Evolutionary conservation across 2,113 vertebrate species (phyloP).

Genomic region (Percina caprodes): DNA sequence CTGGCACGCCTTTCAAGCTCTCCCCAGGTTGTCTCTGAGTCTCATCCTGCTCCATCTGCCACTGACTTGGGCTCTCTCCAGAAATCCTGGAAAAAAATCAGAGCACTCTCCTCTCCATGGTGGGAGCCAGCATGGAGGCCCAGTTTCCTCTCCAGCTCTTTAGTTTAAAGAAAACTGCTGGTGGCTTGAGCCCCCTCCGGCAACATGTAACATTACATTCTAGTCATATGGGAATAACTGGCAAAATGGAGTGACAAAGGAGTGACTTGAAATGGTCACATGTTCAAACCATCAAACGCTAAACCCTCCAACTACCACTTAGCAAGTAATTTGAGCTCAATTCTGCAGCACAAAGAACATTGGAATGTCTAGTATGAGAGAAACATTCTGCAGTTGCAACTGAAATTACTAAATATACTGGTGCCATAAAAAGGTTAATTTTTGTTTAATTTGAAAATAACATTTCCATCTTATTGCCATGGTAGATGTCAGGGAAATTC

Average conservation of each 20-base stretch:
- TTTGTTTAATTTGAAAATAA: constrained; percentile 31
- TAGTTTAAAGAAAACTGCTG: constrained; percentile 57
- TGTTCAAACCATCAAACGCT: constrained; percentile 6
- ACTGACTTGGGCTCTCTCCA: constrained; percentile 81
- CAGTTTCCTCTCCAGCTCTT: constrained; percentile 50
- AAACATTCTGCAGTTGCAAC: background rate
- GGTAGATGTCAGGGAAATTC: constrained; percentile 29
- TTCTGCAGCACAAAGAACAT: constrained; percentile 20
- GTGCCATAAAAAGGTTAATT: constrained; percentile 3
- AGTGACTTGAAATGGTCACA: constrained; percentile 34
- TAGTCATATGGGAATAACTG: constrained; percentile 32
- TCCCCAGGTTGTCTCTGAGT: constrained; percentile 80
- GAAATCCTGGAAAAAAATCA: constrained; percentile 58
- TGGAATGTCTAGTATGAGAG: background rate
- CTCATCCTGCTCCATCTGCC: constrained; percentile 83
- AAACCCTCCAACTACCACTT: constrained; percentile 16
- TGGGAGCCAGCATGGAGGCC: constrained; percentile 57
- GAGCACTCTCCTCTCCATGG: constrained; percentile 47
- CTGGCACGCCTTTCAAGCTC: constrained; percentile 77
- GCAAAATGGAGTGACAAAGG: constrained; percentile 21
- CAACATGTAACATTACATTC: constrained; percentile 6
- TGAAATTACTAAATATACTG: constrained; percentile 13
- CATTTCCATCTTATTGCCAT: constrained; percentile 33
- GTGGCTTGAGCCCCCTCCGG: constrained; percentile 31
- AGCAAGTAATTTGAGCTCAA: constrained; percentile 9